Conservation (phyloP, 2,113 vertebrate genomes). For the Phyllostomus hastatus region DNA sequence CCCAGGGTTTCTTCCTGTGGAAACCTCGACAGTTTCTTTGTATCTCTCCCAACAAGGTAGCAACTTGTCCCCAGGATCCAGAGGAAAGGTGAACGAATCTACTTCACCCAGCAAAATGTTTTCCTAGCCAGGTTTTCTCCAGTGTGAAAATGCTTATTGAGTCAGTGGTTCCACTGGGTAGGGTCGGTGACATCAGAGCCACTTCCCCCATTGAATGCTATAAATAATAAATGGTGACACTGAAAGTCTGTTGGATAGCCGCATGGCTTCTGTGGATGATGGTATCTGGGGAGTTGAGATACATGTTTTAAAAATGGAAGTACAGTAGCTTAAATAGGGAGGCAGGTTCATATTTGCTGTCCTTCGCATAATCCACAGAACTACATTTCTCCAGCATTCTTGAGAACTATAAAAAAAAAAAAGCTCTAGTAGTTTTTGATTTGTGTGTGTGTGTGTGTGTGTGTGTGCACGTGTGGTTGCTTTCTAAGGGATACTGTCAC, state of each 20-base stretch:
- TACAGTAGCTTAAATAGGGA: slow-evolving; percentile 25
- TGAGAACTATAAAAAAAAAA: neutral
- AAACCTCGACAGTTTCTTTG: slow-evolving; percentile 58
- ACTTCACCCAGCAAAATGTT: slow-evolving; percentile 36
- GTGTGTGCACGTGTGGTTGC: neutral
- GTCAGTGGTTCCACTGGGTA: slow-evolving; percentile 63
- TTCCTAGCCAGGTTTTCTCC: slow-evolving; percentile 60
- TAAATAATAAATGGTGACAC: slow-evolving; percentile 63
- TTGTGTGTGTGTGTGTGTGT: neutral
- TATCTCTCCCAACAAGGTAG: slow-evolving; percentile 44
- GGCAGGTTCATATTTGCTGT: slow-evolving; percentile 16
- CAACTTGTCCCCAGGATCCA: neutral
- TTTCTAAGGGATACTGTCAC: slow-evolving; percentile 38
- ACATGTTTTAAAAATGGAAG: slow-evolving; percentile 55
- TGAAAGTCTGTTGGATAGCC: slow-evolving; percentile 64
- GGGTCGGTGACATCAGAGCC: slow-evolving; percentile 59
- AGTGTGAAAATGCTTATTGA: slow-evolving; percentile 55
- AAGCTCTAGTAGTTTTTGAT: neutral
- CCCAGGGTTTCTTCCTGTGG: slow-evolving; percentile 48
- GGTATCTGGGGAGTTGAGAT: slow-evolving; percentile 55
- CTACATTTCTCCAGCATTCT: neutral
- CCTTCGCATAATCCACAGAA: slow-evolving; percentile 10
- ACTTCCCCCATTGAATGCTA: slow-evolving; percentile 53
- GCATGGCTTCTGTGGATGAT: slow-evolving; percentile 58
- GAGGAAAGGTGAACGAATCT: slow-evolving; percentile 15